Base-by-base conservation (phyloP, 2,888 invertebrate species). In the Dione vanillae region DNA sequence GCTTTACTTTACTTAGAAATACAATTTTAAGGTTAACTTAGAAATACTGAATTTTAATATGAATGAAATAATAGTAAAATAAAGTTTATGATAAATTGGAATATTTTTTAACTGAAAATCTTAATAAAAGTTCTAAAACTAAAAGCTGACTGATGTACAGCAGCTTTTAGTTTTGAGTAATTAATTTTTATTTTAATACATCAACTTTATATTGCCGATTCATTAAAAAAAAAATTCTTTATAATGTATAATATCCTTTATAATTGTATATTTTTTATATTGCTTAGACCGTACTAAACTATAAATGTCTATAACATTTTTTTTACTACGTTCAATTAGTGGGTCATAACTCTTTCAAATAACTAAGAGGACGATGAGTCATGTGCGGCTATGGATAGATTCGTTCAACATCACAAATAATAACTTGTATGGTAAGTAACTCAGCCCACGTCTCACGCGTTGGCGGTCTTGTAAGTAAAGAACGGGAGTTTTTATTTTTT, bases 401-500 rank as follows among this genome's bases (percentile, higher is more conserved):
- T 61, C 51, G 67, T 61, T 45, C n/a, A 43, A 52, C 43, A 19
- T n/a, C 73, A 74, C 67, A 73, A 72, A 76, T 75, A 74, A 75
- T 72, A 75, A 74, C 72, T 67, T 67, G 76, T 74, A 74, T 69
- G 71, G 69, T 70, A 67, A 64, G 71, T 27, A 27, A 27, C 27
- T 74, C 71, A 16, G 56, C 77, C 77, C 75, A 76, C 77, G 75
- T 69, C 14, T 70, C 35, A 41, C 66, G 76, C 75, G 77, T 76
- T 74, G 77, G 77, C 72, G 72, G 71, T 49, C n/a, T n/a, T n/a
- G 52, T 64, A 65, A 43, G 67, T 61, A 45, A 45, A 45, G 61
- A 61, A 51, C 43, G 49, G 37, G 56, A 19, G 66, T 49, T 45
- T 58, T 66, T 61, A 6, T 62, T 66, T 64, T 40, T 54, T 49